These are phyloP conservation scores for Dexiosoma caninum DNA, from an alignment of 2,888 invertebrate species.

Conservation along the genomic window DNA sequence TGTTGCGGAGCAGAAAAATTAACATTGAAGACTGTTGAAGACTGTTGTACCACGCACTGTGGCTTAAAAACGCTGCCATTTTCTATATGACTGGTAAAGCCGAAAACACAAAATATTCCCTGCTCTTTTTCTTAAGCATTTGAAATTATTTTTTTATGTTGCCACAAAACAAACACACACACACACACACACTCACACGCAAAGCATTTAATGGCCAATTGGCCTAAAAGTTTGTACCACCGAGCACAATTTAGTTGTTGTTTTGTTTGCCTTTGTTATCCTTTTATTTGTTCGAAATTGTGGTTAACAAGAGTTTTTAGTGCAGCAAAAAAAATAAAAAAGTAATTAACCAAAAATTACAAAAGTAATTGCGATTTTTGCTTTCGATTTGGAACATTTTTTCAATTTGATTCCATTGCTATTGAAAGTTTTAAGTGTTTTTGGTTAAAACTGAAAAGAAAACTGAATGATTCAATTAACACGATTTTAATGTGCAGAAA, in stretches of 20 bases:
- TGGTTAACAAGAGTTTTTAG: constrained; percentile 1
- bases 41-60: constrained; percentile 39
- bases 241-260: constrained; percentile 11
- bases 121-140: background rate
- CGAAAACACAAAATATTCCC: background rate
- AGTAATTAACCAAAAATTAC: no score
- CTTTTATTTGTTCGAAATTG: constrained; percentile 6
- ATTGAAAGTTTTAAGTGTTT: constrained; percentile 38
- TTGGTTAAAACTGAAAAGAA: constrained; percentile 11
- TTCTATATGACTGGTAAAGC: constrained; percentile 1
- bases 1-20: background rate
- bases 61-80: constrained; percentile 31
- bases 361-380: background rate
- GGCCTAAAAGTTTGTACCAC: constrained; percentile 28
- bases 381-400: background rate
- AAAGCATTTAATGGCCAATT: constrained; percentile 22
- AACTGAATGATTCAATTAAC: constrained; percentile 21
- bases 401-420: constrained; percentile 27
- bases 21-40: background rate
- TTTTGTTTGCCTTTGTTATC: background rate
- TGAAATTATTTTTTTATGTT: constrained; percentile 11
- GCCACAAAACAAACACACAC: no score
- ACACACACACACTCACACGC: no score
- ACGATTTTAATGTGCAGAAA: background rate
- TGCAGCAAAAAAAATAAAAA: background rate